Conservation (phyloP, 2,113 vertebrate genomes). For the Paradisaea rubra region DNA sequence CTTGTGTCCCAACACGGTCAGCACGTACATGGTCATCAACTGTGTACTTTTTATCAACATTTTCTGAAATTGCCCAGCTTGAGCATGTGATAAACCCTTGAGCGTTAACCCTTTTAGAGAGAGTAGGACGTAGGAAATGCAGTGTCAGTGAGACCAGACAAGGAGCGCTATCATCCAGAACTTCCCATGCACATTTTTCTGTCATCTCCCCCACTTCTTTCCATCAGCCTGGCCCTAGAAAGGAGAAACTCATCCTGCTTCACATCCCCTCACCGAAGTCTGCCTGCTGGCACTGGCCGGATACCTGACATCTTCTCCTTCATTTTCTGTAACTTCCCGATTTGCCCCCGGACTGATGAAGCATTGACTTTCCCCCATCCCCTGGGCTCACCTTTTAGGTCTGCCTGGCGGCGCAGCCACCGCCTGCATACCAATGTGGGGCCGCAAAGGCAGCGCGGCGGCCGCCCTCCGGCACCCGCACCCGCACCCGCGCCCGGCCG, state of each 20-base stretch:
- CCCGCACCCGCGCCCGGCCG: neutral
- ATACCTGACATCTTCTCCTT: neutral
- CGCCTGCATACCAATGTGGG: conserved; percentile 50
- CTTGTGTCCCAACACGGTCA: neutral
- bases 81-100: neutral
- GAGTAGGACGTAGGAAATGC: neutral
- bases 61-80: neutral
- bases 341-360: neutral
- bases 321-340: neutral
- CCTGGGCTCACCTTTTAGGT: conserved; percentile 45
- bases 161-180: neutral
- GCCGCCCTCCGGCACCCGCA: neutral
- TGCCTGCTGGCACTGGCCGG: neutral
- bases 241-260: neutral
- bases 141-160: neutral
- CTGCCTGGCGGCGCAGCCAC: conserved; percentile 43
- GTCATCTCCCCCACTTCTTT: neutral
- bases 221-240: neutral
- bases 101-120: neutral
- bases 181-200: neutral
- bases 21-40: neutral
- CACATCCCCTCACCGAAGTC: neutral
- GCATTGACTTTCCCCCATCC: neutral
- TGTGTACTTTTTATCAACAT: neutral
- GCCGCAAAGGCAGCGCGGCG: conserved; percentile 9